phyloP scores from a whole-genome alignment of 2,888 invertebrate species.

The Hymenopus coronatus region DNA sequence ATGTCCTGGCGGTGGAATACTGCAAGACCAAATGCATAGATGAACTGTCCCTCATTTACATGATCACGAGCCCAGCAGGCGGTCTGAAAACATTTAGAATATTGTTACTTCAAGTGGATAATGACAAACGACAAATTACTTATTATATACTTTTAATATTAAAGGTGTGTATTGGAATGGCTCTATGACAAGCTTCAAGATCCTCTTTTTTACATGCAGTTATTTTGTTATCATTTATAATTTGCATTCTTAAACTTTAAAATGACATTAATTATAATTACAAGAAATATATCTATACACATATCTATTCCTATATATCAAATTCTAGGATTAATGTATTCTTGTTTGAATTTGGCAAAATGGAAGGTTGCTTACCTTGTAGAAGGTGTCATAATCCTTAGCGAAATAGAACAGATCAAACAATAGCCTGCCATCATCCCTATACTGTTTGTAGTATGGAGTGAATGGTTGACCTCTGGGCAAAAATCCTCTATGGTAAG shows the following conservation, averaged over 20 bases:
- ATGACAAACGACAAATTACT: background rate
- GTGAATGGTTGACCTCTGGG: conserved; percentile 54
- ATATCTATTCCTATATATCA: too few species aligned
- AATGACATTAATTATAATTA: too few species aligned
- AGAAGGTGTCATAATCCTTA: conserved; percentile 60
- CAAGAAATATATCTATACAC: too few species aligned
- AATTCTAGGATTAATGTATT: too few species aligned
- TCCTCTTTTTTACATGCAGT: too few species aligned
- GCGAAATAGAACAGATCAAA: conserved; percentile 59
- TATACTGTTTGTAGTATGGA: conserved; percentile 40
- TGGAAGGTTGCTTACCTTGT: conserved; percentile 41
- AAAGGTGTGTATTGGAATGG: too few species aligned
- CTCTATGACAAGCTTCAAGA: too few species aligned
- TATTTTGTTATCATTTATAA: too few species aligned
- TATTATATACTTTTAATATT: too few species aligned
- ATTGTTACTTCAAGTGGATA: background rate
- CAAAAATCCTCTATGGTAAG: conserved; percentile 47
- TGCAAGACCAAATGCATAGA: conserved; percentile 60
- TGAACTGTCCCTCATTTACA: conserved; percentile 63
- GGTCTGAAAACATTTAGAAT: conserved; percentile 42
- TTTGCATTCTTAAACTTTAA: too few species aligned
- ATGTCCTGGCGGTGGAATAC: conserved; percentile 58
- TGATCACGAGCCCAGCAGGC: conserved; percentile 65
- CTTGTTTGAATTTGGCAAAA: too few species aligned
- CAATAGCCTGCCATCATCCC: conserved; percentile 51